Base-by-base conservation (phyloP, 2,888 invertebrate species). In the Aspidapion aeneum region DNA sequence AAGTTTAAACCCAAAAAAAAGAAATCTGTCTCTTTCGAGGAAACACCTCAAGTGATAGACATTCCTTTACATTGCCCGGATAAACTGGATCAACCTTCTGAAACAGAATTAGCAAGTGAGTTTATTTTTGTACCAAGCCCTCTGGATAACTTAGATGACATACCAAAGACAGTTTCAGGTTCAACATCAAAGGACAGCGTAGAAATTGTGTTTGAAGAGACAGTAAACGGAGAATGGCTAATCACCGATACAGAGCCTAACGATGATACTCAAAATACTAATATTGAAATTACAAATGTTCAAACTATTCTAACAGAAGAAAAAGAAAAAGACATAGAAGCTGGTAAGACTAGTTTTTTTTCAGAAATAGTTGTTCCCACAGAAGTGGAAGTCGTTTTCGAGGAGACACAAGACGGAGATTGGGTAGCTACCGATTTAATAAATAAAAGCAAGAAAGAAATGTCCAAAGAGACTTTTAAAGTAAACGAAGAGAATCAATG, bases 1-100 rank as follows among this genome's bases (percentile, higher is more conserved):
- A 69, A 67, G 35, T 55, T 19, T 18, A 65, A 67, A 54, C 69
- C 60, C 21, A 75, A 72, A 63, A 76, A 75, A 65, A 67, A 70
- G 18, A 77, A 77, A 69, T 74, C 76, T 18, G 77, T 77, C n/a
- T 75, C 77, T 1, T 77, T 77, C 62, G 76, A 77, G 66, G 77
- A 77, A 72, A 71, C 67, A 19, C 76, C 76, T 18, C 73, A 75
- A 35, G 73, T 77, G 48, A 77, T 77, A 56, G 67, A 56, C 5
- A 18, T 57, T 7, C 56, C 60, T 3, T n/a, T n/a, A n/a, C n/a
- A n/a, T n/a, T n/a, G n/a, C n/a, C n/a, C n/a, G n/a, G n/a, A n/a
- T n/a, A n/a, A n/a, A n/a, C n/a, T n/a, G n/a, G n/a, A n/a, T n/a
- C 63, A 58, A 18, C 57, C 59, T 52, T 60, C 65, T 50, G 69